Conservation (phyloP, 30 jellyfish, hydroid and myxozoan genomes). For the Nemopilema nomurai region DNA sequence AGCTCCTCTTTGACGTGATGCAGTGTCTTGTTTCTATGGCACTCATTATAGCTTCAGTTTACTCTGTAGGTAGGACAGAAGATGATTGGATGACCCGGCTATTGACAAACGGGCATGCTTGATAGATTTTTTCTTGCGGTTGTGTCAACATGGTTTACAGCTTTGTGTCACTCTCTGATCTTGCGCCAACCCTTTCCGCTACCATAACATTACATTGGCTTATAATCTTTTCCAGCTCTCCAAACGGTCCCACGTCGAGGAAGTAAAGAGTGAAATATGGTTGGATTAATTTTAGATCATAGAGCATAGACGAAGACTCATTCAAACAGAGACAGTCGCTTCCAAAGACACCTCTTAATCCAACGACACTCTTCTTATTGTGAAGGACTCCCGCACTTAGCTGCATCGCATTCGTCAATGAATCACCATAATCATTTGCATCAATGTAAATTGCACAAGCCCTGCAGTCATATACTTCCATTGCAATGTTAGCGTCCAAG, state of each 20-base stretch:
- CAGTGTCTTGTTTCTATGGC: not conserved
- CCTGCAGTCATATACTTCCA: no score
- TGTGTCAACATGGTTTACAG: not conserved
- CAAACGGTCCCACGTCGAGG: not conserved
- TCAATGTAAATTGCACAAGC: not conserved
- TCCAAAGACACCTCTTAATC: not conserved
- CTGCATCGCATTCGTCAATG: not conserved
- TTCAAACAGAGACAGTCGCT: constrained; percentile 5
- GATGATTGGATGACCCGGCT: not conserved
- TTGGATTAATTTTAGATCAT: constrained; percentile 11
- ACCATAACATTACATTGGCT: not conserved
- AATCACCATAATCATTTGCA: not conserved
- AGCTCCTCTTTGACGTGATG: not conserved
- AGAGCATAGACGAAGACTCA: not conserved
- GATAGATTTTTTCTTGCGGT: not conserved
- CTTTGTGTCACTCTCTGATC: not conserved
- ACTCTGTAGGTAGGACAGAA: not conserved
- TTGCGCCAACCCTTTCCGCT: not conserved
- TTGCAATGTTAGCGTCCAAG: not conserved
- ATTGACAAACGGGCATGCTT: not conserved
- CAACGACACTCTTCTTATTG: not conserved
- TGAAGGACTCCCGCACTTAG: not conserved
- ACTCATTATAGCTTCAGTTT: not conserved
- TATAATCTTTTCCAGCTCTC: constrained; percentile 11
- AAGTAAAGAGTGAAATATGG: not conserved